Percentiles rank a stretch among this genome's conserved stretches.
These are phyloP conservation scores for Nymphalis c-album DNA, from an alignment of 2,888 invertebrate genomes.

Conservation along the genomic window DNA sequence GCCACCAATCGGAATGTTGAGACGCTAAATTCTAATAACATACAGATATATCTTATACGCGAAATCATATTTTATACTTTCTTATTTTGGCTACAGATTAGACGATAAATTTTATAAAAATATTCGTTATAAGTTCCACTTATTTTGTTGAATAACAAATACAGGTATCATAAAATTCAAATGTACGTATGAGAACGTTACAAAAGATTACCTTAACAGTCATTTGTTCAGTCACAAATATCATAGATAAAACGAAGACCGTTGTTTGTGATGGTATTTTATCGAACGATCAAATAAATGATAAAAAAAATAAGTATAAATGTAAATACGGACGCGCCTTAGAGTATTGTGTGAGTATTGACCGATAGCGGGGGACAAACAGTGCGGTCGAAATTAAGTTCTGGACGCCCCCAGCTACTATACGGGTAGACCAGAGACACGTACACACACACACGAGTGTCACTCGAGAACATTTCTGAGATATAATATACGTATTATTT, in stretches of 20 bases:
- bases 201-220: conserved; percentile 17
- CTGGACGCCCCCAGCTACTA: conserved; percentile 31
- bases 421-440: neutral
- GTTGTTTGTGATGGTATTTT: conserved; percentile 40
- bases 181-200: conserved; percentile 10
- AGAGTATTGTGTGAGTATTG: conserved; percentile 44
- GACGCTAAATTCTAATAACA: too few relatives aligned
- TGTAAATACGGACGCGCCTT: conserved; percentile 47
- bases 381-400: conserved; percentile 36
- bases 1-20: too few relatives aligned
- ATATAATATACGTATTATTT: too few relatives aligned
- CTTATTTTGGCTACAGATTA: too few relatives aligned
- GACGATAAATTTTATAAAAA: neutral
- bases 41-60: too few relatives aligned
- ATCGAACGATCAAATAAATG: conserved; percentile 45
- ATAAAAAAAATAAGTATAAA: conserved; percentile 48
- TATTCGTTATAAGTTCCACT: neutral
- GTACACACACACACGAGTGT: neutral
- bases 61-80: too few relatives aligned
- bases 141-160: conserved; percentile 2
- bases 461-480: too few relatives aligned
- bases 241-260: conserved; percentile 36
- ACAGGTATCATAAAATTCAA: conserved; percentile 3
- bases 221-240: conserved; percentile 30
- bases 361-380: conserved; percentile 46